These are phyloP conservation scores for Rhagologus leucostigma DNA, from an alignment of 2,113 vertebrate species.

Conservation along the genomic window DNA sequence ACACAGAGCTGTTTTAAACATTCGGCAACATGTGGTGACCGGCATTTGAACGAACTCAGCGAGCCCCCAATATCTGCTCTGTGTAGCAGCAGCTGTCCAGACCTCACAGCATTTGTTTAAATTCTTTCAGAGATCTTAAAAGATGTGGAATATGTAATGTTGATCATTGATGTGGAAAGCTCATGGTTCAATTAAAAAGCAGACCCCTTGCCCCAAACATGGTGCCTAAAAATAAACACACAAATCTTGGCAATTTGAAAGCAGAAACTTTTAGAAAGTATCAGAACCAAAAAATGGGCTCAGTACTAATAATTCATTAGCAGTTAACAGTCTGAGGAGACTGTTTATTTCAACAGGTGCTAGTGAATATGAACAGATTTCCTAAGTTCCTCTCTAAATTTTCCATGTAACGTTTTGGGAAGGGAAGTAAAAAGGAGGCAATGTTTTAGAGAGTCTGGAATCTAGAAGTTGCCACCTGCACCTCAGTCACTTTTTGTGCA, in stretches of 20 bases:
- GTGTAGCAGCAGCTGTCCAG: not conserved
- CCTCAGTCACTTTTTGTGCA: not conserved
- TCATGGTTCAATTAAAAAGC: slow-evolving; percentile 9
- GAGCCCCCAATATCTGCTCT: not conserved
- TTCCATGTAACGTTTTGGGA: not conserved
- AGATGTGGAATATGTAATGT: not conserved
- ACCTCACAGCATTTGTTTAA: slow-evolving; percentile 48
- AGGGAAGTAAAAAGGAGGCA: not conserved
- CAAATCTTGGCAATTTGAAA: not conserved
- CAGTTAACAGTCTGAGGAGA: not conserved
- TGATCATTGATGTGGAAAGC: not conserved
- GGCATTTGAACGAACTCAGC: not conserved
- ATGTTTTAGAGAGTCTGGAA: not conserved
- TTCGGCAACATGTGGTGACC: not conserved
- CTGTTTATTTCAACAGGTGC: slow-evolving; percentile 23
- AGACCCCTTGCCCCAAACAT: not conserved
- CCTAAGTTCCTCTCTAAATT: not conserved
- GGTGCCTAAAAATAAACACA: not conserved
- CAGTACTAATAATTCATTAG: not conserved
- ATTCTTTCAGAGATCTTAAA: slow-evolving; percentile 1
- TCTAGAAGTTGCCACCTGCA: not conserved
- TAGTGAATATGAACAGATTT: not conserved
- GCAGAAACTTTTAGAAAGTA: not conserved
- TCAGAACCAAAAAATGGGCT: not conserved
- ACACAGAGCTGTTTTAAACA: not conserved